Percentiles rank a stretch among this genome's conserved stretches.
phyloP scores from a whole-genome alignment of 2,888 invertebrate species.

The Blastobasis lacticolella region DNA sequence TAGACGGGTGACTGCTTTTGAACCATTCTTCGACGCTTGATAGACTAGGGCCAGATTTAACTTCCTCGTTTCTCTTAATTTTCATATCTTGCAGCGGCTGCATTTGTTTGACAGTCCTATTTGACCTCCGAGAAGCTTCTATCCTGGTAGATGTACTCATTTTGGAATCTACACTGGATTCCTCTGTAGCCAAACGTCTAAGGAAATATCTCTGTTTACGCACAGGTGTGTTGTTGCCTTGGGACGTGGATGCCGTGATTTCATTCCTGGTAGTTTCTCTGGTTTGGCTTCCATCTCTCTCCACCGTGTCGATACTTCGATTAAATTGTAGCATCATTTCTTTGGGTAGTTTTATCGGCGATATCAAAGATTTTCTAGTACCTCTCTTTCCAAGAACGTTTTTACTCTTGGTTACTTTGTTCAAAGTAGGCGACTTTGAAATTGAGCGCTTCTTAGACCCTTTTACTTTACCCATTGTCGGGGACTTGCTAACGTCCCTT shows the following conservation, averaged over 20 bases:
- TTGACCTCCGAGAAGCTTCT: constrained; percentile 6
- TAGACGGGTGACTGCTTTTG: constrained; percentile 20
- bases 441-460: too few species aligned
- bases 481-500: too few species aligned
- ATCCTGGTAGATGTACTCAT: constrained; percentile 10
- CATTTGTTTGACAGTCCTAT: constrained; percentile 1
- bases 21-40: constrained; percentile 45
- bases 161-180: constrained; percentile 6
- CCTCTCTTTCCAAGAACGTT: not conserved
- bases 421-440: too few species aligned
- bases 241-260: too few species aligned
- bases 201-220: constrained; percentile 3
- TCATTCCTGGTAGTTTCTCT: too few species aligned
- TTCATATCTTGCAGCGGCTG: constrained; percentile 11
- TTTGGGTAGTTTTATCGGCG: constrained; percentile 32
- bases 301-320: constrained; percentile 1
- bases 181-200: constrained; percentile 1
- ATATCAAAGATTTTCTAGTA: constrained; percentile 29
- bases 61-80: constrained; percentile 16
- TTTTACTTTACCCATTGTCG: too few species aligned
- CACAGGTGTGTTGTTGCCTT: constrained; percentile 1
- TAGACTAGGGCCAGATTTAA: constrained; percentile 21
- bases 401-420: not conserved
- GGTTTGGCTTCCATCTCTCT: not conserved
- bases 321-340: not conserved